phyloP scores from a whole-genome alignment of 2,888 invertebrate genomes.

The Periphyllus acericola region DNA sequence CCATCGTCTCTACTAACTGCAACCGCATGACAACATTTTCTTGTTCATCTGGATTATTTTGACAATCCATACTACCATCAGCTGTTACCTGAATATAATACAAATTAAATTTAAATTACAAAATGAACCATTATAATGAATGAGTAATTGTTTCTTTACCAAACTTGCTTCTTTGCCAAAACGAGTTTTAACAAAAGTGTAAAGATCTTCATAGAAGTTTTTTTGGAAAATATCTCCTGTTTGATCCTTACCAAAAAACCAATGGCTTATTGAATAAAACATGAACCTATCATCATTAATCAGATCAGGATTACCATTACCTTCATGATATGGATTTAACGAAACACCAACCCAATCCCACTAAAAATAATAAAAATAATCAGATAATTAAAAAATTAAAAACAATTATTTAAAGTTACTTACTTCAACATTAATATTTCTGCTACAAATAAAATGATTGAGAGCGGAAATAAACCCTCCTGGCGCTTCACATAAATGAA shows the following conservation, averaged over 20 bases:
- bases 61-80: conserved; percentile 93
- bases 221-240: conserved; percentile 85
- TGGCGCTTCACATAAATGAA: conserved; percentile 96
- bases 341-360: conserved; percentile 91
- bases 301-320: conserved; percentile 76
- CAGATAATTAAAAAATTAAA: neutral
- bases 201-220: conserved; percentile 67
- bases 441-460: conserved; percentile 82
- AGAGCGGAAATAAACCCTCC: conserved; percentile 92
- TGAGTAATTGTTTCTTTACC: conserved; percentile 22
- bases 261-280: conserved; percentile 79
- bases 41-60: conserved; percentile 85
- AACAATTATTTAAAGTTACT: neutral
- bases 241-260: conserved; percentile 87
- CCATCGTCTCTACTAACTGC: conserved; percentile 79
- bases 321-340: conserved; percentile 92
- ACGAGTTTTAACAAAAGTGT: conserved; percentile 24
- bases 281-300: conserved; percentile 90
- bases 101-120: neutral
- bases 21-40: conserved; percentile 81
- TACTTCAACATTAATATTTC: conserved; percentile 66
- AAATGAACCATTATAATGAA: neutral
- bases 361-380: conserved; percentile 69
- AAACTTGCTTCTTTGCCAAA: conserved; percentile 43
- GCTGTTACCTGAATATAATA: conserved; percentile 76